Evolutionary conservation across 2,888 invertebrate genomes (phyloP), one percentile per base, ranked within the genome.

Genomic region (Eupsilia transversa): DNA sequence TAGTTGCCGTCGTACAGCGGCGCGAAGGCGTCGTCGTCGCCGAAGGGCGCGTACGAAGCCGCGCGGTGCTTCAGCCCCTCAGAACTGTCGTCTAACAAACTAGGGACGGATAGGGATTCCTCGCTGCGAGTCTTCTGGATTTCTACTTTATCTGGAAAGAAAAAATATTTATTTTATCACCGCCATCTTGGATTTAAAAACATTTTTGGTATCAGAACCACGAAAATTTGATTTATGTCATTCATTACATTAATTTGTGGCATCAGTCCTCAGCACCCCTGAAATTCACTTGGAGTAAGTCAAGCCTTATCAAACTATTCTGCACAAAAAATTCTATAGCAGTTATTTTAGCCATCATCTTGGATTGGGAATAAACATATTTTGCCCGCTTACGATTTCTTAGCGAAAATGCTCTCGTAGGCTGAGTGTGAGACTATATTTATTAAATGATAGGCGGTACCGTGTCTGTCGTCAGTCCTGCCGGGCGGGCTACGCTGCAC

Each of bases 71-170:
- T 85, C 84, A 83, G 87, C 6, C 80, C 84, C 59, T 78, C 82
- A 23, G 79, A 67, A 30, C 86, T 80, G 30, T 93, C 94, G 69
- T 94, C 94, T 43, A 94, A 86, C 65, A 94, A 82, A 20, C 93
- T 90, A 17, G 93, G 90, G 80, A 92, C 92, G 84, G 94, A 92
- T 9, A 96, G 87, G 12, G 93, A 94, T 81, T 96, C 96, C 80
- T 96, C 96, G 89, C 95, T 96, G 46, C 96, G 89, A 0, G 96
- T 96, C 89, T 96, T 96, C 79, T 96, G 95, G 64, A 96, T 95
- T 54, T 95, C 94, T 30, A 89, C 89, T 81, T 93, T 93, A 67
- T 94, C 93, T 64, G 49, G 4, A 66, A 52, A 35, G 0, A 5
- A 33, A 14, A 12, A 49, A 35, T 27, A 41, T 10, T 3, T 30